These are phyloP conservation scores for Conus ventricosus DNA, from an alignment of 1,140 invertebrate species.

Conservation along the genomic window DNA sequence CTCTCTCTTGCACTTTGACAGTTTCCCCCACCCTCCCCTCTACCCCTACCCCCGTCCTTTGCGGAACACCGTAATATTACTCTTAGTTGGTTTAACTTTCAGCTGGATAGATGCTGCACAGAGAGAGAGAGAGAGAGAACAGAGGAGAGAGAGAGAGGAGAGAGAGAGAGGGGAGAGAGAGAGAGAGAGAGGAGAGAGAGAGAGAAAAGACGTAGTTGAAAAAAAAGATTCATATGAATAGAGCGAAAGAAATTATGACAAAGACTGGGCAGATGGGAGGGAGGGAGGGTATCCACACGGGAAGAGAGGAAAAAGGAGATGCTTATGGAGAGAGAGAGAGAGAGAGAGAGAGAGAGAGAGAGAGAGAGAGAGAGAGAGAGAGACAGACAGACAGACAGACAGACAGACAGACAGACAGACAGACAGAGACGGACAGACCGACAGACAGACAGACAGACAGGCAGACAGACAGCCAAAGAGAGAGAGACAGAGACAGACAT, in stretches of 20 bases:
- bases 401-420: not conserved
- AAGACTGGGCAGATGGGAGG: not conserved
- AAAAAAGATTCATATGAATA: not conserved
- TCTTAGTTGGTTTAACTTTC: no score
- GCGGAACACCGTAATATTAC: no score
- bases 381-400: not conserved
- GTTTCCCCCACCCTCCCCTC: no score
- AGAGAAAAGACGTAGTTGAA: not conserved
- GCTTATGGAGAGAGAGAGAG: not conserved
- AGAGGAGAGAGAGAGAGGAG: not conserved
- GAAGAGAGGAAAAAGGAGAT: no score
- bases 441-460: not conserved
- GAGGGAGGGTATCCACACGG: no score
- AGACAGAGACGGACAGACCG: not conserved
- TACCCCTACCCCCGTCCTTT: no score
- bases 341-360: conserved; percentile 8
- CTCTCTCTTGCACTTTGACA: no score
- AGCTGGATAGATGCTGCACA: no score
- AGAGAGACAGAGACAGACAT: not conserved
- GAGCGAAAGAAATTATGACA: not conserved
- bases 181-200: no score
- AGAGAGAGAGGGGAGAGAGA: not conserved
- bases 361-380: not conserved
- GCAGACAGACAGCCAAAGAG: no score
- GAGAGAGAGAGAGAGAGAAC: not conserved